These are phyloP conservation scores for Unio delphinus DNA, from an alignment of 2,888 invertebrate species.

Conservation along the genomic window DNA sequence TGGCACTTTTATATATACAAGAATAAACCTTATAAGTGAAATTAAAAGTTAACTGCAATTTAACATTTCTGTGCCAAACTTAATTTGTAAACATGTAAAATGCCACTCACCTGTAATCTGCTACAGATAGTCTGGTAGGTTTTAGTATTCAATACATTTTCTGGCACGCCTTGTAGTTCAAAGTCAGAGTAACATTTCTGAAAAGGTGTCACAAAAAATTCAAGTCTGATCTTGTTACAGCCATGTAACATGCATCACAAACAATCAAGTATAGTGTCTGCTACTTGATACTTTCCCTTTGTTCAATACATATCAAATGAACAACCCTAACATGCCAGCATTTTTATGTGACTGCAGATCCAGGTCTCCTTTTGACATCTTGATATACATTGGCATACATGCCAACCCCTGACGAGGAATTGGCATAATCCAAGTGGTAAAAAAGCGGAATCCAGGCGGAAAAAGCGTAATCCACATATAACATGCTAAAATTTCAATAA, in stretches of 20 bases:
- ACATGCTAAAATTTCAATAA: too few species aligned
- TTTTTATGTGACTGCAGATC: too few species aligned
- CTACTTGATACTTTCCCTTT: not conserved
- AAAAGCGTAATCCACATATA: too few species aligned
- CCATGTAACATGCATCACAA: not conserved
- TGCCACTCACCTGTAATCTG: conserved; percentile 90
- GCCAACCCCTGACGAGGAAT: too few species aligned
- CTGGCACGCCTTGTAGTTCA: conserved; percentile 98
- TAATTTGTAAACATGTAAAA: not conserved
- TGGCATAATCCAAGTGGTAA: too few species aligned
- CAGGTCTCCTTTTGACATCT: too few species aligned
- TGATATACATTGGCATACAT: too few species aligned
- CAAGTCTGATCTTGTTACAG: not conserved
- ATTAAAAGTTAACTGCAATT: too few species aligned
- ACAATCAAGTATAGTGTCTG: not conserved
- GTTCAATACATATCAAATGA: not conserved
- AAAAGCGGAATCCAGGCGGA: too few species aligned
- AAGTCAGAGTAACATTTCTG: conserved; percentile 99
- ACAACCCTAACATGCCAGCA: too few species aligned
- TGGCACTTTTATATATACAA: too few species aligned
- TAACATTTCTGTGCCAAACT: not conserved
- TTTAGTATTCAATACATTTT: conserved; percentile 96
- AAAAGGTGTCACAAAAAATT: conserved; percentile 21
- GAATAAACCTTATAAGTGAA: too few species aligned
- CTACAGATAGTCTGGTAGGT: conserved; percentile 92